These are phyloP conservation scores for Maccullochella peelii DNA, from an alignment of 2,113 vertebrate genomes.

Conservation along the genomic window DNA sequence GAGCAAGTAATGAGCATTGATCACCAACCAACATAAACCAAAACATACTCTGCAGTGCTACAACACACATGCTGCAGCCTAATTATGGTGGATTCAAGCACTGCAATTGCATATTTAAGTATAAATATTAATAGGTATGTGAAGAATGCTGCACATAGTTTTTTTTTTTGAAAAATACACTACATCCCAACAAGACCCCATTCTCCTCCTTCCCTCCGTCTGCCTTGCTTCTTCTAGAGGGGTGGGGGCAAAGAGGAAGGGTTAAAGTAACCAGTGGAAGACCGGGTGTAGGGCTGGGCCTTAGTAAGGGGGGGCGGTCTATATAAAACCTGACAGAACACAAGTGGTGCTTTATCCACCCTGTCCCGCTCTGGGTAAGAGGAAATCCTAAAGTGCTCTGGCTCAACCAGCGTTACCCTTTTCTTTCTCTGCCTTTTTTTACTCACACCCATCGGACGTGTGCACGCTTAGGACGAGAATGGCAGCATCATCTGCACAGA, in stretches of 20 bases:
- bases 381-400: conserved; percentile 73
- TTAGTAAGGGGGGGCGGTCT: conserved; percentile 49
- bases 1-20: conserved; percentile 20
- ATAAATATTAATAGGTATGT: conserved; percentile 29
- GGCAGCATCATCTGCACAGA: conserved; percentile 71
- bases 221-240: conserved; percentile 34
- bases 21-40: too few relatives aligned
- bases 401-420: conserved; percentile 54
- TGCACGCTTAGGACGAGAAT: conserved; percentile 65
- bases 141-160: conserved; percentile 37
- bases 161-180: conserved; percentile 5
- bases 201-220: conserved; percentile 52
- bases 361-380: conserved; percentile 74
- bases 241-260: conserved; percentile 72
- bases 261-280: conserved; percentile 73
- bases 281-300: conserved; percentile 75
- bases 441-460: conserved; percentile 52
- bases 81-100: neutral
- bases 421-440: conserved; percentile 29
- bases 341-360: conserved; percentile 82
- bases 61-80: neutral
- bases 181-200: conserved; percentile 43
- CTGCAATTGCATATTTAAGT: neutral
- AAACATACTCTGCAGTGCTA: conserved; percentile 1
- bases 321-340: conserved; percentile 81